Evolutionary conservation across 2,797 vertebrate genomes (phyloP).

Genomic region (Coregonus sp.): DNA sequence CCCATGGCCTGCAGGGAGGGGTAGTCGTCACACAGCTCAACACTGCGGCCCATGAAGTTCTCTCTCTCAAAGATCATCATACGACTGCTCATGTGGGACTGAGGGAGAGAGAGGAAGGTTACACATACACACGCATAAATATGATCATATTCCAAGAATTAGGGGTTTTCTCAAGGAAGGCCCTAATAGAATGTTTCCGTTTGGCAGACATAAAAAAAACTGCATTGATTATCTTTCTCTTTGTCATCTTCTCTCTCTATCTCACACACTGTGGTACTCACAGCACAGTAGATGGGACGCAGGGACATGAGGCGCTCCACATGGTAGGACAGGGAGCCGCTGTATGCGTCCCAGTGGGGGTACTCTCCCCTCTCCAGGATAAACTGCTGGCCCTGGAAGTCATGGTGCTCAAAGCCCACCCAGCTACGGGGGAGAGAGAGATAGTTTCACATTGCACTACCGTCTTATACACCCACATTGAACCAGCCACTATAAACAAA

Average conservation of each 20-base stretch:
- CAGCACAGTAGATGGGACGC: constrained; percentile 80
- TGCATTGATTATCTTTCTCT: background rate
- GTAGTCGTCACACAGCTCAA: constrained; percentile 81
- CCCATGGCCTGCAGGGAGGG: constrained; percentile 85
- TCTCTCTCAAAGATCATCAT: constrained; percentile 78
- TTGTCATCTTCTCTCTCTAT: background rate
- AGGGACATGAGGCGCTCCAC: constrained; percentile 80
- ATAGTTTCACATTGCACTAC: background rate
- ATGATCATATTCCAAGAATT: background rate
- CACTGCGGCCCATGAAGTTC: constrained; percentile 80
- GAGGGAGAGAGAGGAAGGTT: background rate
- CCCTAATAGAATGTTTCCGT: background rate
- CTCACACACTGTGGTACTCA: constrained; percentile 56
- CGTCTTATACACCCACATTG: background rate
- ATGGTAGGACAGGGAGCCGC: constrained; percentile 78
- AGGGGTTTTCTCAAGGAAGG: background rate
- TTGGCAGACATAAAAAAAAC: background rate
- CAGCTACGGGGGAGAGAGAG: constrained; percentile 63
- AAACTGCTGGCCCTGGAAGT: constrained; percentile 85
- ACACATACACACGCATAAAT: background rate
- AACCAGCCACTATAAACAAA: background rate
- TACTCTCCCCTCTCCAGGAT: constrained; percentile 84
- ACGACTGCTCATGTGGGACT: constrained; percentile 77
- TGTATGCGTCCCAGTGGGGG: constrained; percentile 83
- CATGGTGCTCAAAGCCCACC: constrained; percentile 84